Evolutionary conservation across 2,797 vertebrate species (phyloP).

Genomic region (Heterohyrax brucei): DNA sequence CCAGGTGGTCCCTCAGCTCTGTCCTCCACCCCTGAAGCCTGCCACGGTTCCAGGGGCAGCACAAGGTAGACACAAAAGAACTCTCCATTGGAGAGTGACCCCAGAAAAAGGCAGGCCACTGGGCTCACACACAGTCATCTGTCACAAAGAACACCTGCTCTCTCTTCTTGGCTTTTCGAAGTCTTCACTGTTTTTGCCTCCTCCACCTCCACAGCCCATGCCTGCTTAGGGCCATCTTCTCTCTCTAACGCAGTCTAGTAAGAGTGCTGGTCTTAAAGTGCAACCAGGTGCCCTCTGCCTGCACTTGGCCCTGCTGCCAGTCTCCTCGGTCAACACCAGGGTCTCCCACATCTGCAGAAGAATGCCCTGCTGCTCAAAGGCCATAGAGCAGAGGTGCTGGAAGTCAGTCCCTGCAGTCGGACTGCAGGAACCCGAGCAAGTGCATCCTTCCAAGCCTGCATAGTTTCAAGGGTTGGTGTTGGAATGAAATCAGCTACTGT

Average conservation of each 20-base stretch:
- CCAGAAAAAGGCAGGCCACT: not conserved
- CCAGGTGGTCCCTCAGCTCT: not conserved
- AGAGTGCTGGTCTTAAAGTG: no score
- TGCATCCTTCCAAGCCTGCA: not conserved
- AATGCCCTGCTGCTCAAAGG: accelerated
- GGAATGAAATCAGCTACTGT: not conserved
- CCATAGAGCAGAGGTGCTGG: not conserved
- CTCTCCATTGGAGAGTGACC: not conserved
- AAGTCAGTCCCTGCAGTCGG: not conserved
- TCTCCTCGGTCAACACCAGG: no score
- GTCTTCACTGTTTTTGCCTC: not conserved
- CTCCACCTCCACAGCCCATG: not conserved
- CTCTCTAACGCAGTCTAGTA: no score
- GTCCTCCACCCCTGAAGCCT: accelerated
- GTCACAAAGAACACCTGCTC: not conserved
- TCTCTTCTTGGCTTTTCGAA: not conserved
- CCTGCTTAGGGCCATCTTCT: no score
- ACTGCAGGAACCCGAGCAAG: no score
- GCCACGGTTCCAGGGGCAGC: no score
- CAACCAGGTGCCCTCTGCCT: no score
- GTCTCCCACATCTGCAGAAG: accelerated
- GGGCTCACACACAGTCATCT: no score
- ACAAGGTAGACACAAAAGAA: not conserved
- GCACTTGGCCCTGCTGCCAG: no score
- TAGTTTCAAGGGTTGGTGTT: not conserved